These are phyloP conservation scores for Drosophila pseudotakahashii DNA, from an alignment of 2,888 invertebrate species.

Conservation along the genomic window DNA sequence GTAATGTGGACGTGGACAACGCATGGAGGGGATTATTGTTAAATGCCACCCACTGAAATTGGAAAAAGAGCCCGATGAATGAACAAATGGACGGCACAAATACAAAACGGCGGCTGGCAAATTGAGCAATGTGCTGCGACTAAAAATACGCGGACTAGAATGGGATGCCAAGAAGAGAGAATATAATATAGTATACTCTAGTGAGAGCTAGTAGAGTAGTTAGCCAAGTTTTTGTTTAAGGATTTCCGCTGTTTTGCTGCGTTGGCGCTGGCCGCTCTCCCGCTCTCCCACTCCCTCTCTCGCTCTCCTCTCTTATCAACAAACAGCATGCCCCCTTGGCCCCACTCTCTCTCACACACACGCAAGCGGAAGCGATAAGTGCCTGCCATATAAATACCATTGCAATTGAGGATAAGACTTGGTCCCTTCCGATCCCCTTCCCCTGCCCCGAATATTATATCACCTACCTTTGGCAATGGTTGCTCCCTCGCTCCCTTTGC, in stretches of 20 bases:
- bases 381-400: conserved; percentile 34
- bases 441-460: conserved; percentile 17
- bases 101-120: conserved; percentile 27
- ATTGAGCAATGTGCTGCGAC: conserved; percentile 44
- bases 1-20: conserved; percentile 22
- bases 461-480: conserved; percentile 73
- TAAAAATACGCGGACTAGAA: conserved; percentile 57
- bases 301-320: conserved; percentile 53
- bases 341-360: conserved; percentile 8
- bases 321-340: conserved; percentile 41
- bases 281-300: not conserved
- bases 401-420: conserved; percentile 16
- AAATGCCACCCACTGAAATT: conserved; percentile 28
- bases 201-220: not conserved
- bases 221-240: conserved; percentile 13
- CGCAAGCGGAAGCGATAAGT: conserved; percentile 38
- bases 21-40: conserved; percentile 10
- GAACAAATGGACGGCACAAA: conserved; percentile 42
- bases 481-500: conserved; percentile 43
- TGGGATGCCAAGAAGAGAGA: conserved; percentile 47
- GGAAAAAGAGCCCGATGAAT: conserved; percentile 42
- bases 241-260: conserved; percentile 18
- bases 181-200: too few species aligned
- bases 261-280: conserved; percentile 8
- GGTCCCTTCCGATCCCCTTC: not conserved